Base-by-base conservation (phyloP, 2,888 invertebrate species). In the Xestoiulus laeticollis region DNA sequence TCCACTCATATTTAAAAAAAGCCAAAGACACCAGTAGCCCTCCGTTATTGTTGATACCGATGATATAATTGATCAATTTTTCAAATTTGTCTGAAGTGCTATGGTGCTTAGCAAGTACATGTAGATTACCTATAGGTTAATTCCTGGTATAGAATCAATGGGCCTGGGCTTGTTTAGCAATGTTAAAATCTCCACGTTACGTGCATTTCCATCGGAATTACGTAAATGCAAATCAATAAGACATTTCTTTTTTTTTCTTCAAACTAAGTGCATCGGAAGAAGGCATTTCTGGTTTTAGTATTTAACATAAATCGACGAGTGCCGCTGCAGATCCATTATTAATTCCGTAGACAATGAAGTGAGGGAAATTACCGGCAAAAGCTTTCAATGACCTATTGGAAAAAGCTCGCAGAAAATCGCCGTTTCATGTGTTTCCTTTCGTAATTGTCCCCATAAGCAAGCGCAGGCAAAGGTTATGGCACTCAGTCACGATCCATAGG, bases 261-360 rank as follows among this genome's bases (percentile, higher is more conserved):
- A 68, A 68, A 2, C 22, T 48, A 48, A 48, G 26, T 22, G 26
- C 22, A 12, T 68, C 10, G 12, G 26, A 26, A 68, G 26, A 26
- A 26, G 26, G 68, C 26, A 1, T 10, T 26, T 22, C 26, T 26
- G 22, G 68, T 5, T 38, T 68, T 22, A 68, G 68, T 12, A 22
- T 68, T 68, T 68, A 68, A 22, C 68, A 68, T 68, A 68, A 68
- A 68, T 26, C 68, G n/a, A 59, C n/a, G 59, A 59, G 59, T 59
- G 59, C n/a, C 4, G n/a, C 59, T n/a, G 68, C 22, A 22, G 26
- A 68, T 68, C 68, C 68, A 68, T 12, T 68, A 68, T 68, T 68
- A 68, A 68, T 68, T 68, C 68, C 1, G 26, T 22, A 26, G 68
- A 68, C 68, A 68, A 68, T 26, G 26, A 26, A 22, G 22, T 59